Percentiles rank a stretch among this genome's conserved stretches.
Evolutionary conservation across 2,888 invertebrate species (phyloP).

Genomic region (Gandaritis pyraliata): DNA sequence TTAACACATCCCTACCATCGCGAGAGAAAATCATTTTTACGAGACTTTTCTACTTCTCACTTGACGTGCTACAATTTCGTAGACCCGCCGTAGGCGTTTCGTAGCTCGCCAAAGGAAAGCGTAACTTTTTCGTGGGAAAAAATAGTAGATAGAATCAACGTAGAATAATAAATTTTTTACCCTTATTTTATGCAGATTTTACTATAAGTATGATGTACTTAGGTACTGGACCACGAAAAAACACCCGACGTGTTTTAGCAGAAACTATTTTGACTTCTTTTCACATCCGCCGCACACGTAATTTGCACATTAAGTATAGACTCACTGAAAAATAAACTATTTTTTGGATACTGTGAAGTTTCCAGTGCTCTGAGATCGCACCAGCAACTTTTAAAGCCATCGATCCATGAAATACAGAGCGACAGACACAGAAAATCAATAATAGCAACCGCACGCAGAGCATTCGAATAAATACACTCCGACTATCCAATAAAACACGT

Average conservation of each 20-base stretch:
- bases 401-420: constrained; percentile 52
- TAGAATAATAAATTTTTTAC: not conserved
- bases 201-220: too few relatives aligned
- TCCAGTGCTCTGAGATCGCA: not conserved
- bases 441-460: constrained; percentile 75
- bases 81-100: constrained; percentile 41
- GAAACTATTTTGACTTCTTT: too few relatives aligned
- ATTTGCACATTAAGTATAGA: too few relatives aligned
- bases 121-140: constrained; percentile 30
- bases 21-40: constrained; percentile 67
- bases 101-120: constrained; percentile 38
- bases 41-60: constrained; percentile 70
- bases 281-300: too few relatives aligned
- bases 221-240: too few relatives aligned
- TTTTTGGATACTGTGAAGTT: not conserved
- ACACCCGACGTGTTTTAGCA: too few relatives aligned
- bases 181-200: too few relatives aligned
- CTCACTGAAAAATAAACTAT: too few relatives aligned
- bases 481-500: constrained; percentile 84
- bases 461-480: constrained; percentile 77
- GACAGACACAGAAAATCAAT: constrained; percentile 70
- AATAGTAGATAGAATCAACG: not conserved
- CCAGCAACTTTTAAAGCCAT: constrained; percentile 18
- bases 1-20: constrained; percentile 77
- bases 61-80: constrained; percentile 60